Conservation (phyloP, 2,888 invertebrate genomes). For the Nyleta sp. region DNA sequence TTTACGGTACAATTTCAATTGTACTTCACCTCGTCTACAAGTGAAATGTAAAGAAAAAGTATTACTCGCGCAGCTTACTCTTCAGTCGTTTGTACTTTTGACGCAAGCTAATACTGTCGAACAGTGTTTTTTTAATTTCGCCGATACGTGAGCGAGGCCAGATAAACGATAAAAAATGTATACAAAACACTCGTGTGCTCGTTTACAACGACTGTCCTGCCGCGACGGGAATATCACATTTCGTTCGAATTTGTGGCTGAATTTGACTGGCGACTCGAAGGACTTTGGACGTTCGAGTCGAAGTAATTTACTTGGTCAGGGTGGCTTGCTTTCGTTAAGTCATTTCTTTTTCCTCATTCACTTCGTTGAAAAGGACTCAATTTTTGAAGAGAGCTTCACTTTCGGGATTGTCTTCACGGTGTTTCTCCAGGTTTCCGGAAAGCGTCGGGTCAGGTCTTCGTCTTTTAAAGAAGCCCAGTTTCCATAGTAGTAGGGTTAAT, state of each 20-base stretch:
- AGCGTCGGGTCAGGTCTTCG: conserved; percentile 92
- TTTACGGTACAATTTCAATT: too few relatives aligned
- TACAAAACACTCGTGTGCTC: conserved; percentile 27
- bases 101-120: conserved; percentile 56
- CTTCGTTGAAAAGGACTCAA: conserved; percentile 58
- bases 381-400: conserved; percentile 80
- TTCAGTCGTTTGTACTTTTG: conserved; percentile 54
- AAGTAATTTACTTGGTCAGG: conserved; percentile 46
- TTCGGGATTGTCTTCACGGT: conserved; percentile 87
- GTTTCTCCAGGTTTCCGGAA: conserved; percentile 91
- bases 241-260: conserved; percentile 44
- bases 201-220: conserved; percentile 37
- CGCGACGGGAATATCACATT: conserved; percentile 60
- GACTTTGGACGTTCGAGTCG: conserved; percentile 52
- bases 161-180: conserved; percentile 20
- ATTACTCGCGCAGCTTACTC: conserved; percentile 17
- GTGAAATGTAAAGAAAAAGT: conserved; percentile 64
- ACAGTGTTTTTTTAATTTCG: conserved; percentile 19
- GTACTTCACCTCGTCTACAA: too few relatives aligned
- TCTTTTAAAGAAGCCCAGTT: conserved; percentile 95
- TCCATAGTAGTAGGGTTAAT: conserved; percentile 92
- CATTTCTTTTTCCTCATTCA: conserved; percentile 12
- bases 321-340: conserved; percentile 43
- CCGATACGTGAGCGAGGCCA: conserved; percentile 11
- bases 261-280: conserved; percentile 40